These are phyloP conservation scores for Oncorhynchus masou DNA, from an alignment of 2,113 vertebrate species.

Conservation along the genomic window DNA sequence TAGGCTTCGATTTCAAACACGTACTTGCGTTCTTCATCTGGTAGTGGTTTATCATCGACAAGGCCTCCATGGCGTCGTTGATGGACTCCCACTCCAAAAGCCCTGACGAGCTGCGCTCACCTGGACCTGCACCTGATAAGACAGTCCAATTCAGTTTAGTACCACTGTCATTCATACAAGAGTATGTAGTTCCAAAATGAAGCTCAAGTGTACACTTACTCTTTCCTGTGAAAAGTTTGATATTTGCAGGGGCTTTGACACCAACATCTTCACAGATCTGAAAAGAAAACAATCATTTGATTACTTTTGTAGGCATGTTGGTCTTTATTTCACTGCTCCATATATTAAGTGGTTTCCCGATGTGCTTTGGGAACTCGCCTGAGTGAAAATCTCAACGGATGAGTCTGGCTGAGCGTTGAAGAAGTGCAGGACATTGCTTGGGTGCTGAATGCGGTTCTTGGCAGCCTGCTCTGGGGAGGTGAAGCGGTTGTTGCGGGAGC, in stretches of 20 bases:
- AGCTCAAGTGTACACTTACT: conserved; percentile 72
- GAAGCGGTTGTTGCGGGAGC: conserved; percentile 92
- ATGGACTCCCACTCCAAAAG: conserved; percentile 93
- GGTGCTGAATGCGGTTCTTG: conserved; percentile 96
- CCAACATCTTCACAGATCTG: conserved; percentile 89
- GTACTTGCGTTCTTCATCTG: conserved; percentile 94
- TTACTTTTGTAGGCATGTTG: background rate
- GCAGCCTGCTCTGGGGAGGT: conserved; percentile 90
- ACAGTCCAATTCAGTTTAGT: conserved; percentile 8
- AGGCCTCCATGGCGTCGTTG: conserved; percentile 88
- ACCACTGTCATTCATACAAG: background rate
- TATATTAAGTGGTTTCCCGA: too few relatives aligned
- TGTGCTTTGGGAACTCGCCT: conserved; percentile 66
- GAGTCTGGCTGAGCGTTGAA: conserved; percentile 92
- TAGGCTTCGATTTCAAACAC: conserved; percentile 54
- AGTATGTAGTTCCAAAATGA: background rate
- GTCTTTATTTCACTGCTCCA: background rate
- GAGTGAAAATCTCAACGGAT: conserved; percentile 83
- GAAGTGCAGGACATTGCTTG: conserved; percentile 92
- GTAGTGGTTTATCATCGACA: conserved; percentile 88
- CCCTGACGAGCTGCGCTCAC: conserved; percentile 89
- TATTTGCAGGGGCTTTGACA: conserved; percentile 82
- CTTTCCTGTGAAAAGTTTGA: conserved; percentile 93
- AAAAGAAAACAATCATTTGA: background rate
- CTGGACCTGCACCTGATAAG: conserved; percentile 64